Base-by-base conservation (phyloP, 2,888 invertebrate species). In the Euplagia quadripunctaria region DNA sequence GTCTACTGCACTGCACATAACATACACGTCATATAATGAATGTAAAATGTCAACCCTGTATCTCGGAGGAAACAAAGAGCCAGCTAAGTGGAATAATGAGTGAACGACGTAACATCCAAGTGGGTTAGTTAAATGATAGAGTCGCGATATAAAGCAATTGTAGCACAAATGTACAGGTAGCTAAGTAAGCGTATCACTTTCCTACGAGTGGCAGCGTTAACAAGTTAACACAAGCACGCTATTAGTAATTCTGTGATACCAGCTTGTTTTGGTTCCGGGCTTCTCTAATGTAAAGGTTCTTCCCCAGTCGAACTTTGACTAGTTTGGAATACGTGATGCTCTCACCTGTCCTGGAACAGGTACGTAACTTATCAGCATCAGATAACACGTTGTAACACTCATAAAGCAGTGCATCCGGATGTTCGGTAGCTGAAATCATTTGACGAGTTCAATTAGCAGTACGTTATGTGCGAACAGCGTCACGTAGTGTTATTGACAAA, bases 141-240 rank as follows among this genome's bases (percentile, higher is more conserved):
- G 14, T 11, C 31, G 61, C 61, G 1, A 61, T 61, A 31, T 31
- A 61, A 31, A 31, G 61, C 61, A 1, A 14, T 46, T 20, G 20
- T 31, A 31, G 61, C 61, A 61, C 6, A 61, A 61, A 61, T 14
- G 1, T 14, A 14, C 61, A 2, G 14, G 31, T 31, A 31, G 31
- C 61, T n/a, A 61, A 31, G 61, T 20, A 61, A 61, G 61, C 31
- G 61, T 61, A 61, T 61, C 61, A 31, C 61, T 61, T 61, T 31
- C 14, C 7, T 61, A 31, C 61, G 31, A 31, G 61, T 58, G 58
- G 31, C 5, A 31, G 58, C 20, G 43, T 46, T 46, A 46, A 46
- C 43, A 31, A 31, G 31, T 31, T 31, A 31, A 31, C 31, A 31
- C 31, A 31, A 31, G 31, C 31, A 31, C 31, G 31, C 31, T 31